These are phyloP conservation scores for Ochotona curzoniae DNA, from an alignment of 2,113 vertebrate species.

Conservation along the genomic window DNA sequence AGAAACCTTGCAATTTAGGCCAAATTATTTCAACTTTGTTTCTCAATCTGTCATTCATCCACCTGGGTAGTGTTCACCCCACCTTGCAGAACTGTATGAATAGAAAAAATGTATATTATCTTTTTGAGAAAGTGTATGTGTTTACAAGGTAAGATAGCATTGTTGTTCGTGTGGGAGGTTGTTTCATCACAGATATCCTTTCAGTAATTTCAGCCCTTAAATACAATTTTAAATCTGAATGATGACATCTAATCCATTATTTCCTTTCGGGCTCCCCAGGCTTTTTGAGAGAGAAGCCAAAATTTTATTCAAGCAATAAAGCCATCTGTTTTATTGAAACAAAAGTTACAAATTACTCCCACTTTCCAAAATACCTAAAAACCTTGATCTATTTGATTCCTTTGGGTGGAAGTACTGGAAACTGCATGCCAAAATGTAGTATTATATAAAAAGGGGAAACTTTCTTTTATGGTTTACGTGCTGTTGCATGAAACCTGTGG, in stretches of 20 bases:
- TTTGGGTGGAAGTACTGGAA: constrained; percentile 6
- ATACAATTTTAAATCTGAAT: neutral
- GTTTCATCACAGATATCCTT: neutral
- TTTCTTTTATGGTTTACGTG: neutral
- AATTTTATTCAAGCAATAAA: neutral
- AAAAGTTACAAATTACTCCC: neutral
- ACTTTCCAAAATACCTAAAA: constrained; percentile 35
- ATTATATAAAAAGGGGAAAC: neutral
- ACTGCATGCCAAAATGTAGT: neutral
- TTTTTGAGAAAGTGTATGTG: neutral
- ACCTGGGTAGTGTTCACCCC: neutral
- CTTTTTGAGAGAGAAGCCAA: constrained; percentile 9
- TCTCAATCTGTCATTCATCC: neutral
- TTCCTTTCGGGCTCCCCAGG: constrained; percentile 48
- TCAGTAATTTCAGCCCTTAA: constrained; percentile 22
- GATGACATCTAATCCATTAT: neutral
- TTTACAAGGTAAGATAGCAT: neutral
- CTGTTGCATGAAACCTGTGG: neutral
- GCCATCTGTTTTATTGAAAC: constrained; percentile 3
- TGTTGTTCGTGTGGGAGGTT: neutral
- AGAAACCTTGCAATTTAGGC: neutral
- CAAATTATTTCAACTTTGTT: neutral
- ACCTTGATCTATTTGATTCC: constrained; percentile 1
- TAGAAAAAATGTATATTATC: neutral
- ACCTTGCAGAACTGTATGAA: neutral